Evolutionary conservation across 2,113 vertebrate species (phyloP).

Genomic region (Rhadina sibilatrix): DNA sequence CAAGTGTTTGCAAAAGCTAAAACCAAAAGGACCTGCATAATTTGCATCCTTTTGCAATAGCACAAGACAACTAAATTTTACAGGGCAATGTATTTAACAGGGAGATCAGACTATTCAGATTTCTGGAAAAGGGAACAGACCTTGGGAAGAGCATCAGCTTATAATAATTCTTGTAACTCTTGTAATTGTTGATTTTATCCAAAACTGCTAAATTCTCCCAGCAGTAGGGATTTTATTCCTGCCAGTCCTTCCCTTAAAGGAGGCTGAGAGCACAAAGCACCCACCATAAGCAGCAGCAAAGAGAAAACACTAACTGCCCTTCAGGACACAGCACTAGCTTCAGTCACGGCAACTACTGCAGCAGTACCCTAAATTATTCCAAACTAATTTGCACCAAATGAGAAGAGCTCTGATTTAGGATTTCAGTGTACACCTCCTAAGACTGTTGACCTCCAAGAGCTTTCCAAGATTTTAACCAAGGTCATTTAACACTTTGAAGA

Average conservation of each 20-base stretch:
- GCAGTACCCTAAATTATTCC: background rate
- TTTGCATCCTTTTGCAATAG: background rate
- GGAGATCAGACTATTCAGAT: background rate
- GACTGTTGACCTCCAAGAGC: background rate
- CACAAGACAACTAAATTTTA: background rate
- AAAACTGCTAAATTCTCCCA: background rate
- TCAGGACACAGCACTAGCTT: background rate
- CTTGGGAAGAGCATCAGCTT: background rate
- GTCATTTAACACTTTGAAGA: background rate
- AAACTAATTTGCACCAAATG: background rate
- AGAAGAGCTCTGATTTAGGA: background rate
- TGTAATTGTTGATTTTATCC: background rate
- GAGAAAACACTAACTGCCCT: background rate
- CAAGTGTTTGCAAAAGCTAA: background rate
- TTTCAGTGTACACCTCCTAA: background rate
- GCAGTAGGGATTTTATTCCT: background rate
- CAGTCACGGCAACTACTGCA: background rate
- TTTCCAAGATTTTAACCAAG: background rate
- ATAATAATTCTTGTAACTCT: background rate
- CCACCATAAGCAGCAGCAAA: background rate
- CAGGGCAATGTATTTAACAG: background rate
- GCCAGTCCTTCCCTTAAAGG: background rate
- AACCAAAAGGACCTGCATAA: background rate
- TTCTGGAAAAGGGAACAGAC: background rate
- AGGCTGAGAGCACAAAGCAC: background rate